Percentiles rank a stretch among this genome's conserved stretches.
These are phyloP conservation scores for Macaca mulatta DNA, from an alignment of 2,113 vertebrate species.

Conservation along the genomic window DNA sequence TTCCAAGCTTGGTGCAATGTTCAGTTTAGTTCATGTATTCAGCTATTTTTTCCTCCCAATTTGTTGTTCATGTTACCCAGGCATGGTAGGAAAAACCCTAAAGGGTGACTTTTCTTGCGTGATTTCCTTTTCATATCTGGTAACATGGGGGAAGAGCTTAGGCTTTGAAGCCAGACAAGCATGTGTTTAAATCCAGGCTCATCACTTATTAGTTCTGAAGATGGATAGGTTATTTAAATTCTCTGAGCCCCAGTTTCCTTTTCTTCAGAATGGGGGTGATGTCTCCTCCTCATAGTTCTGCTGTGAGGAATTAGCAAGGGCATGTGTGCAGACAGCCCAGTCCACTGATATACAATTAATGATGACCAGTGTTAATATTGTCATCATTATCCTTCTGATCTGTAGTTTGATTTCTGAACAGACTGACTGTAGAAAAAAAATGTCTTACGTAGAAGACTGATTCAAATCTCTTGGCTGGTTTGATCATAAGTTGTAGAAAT, in stretches of 20 bases:
- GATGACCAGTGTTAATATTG: not conserved
- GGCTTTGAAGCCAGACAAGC: not conserved
- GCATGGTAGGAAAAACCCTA: not conserved
- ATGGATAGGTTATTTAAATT: not conserved
- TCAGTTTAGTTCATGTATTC: not conserved
- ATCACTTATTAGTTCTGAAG: not conserved
- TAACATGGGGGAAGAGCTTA: not conserved
- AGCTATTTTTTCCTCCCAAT: not conserved
- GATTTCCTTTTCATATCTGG: not conserved
- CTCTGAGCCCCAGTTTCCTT: not conserved
- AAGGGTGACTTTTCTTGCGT: not conserved
- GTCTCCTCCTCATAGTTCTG: not conserved
- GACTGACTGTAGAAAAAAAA: not conserved
- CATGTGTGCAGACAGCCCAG: accelerated
- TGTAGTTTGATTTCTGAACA: not conserved
- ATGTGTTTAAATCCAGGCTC: not conserved
- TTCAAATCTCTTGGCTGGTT: not conserved
- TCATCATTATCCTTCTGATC: not conserved
- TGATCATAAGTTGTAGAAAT: not conserved
- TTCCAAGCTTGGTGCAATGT: not conserved
- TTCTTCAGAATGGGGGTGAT: not conserved
- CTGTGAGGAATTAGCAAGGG: not conserved
- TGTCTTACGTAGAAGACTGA: not conserved
- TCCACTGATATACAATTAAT: accelerated
- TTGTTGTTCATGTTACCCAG: not conserved